Base-by-base conservation (phyloP, 2,888 invertebrate genomes). In the Microctonus brassicae region DNA sequence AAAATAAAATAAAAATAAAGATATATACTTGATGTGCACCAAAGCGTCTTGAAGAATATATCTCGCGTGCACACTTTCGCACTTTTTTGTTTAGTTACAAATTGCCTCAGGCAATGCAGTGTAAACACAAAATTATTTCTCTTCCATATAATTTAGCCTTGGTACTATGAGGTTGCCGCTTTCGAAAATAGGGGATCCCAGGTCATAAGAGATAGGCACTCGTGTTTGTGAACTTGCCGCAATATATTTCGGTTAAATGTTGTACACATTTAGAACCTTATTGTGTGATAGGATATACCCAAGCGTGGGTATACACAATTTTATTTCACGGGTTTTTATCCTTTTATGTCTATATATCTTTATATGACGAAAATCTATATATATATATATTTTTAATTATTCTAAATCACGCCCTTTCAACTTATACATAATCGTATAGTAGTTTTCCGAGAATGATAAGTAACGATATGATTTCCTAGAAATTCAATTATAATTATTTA, bases 91-190 rank as follows among this genome's bases (percentile, higher is more conserved):
- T 58, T 58, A 29, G 34, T n/a, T 29, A 29, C 58, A 33, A 52
- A 47, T 63, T 26, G n/a, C 47, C n/a, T 26, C n/a, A 17, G 39
- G 47, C 26, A 57, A n/a, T 26, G 39, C 61, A 61, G 68, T 61
- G 61, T 68, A 68, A 68, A 61, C 61, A 68, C 60, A 9, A 55
- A 52, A 61, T 68, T 68, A 68, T 61, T 68, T 33, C 24, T 61
- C 33, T 33, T 17, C 67, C 33, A 52, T 68, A 68, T 68, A 68
- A 68, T 68, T 68, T 61, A 61, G 61, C 52, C 52, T 47, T 61
- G 67, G 58, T 52, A 60, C 61, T 68, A 53, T 61, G 34, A 34
- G 34, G 61, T 61, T 60, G 68, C 68, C 61, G 53, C 68, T 61
- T 60, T 61, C 60, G 52, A 68, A 68, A 68, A 68, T 68, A 68